Conservation (phyloP, 2,888 invertebrate species). For the Campaea margaritaria region DNA sequence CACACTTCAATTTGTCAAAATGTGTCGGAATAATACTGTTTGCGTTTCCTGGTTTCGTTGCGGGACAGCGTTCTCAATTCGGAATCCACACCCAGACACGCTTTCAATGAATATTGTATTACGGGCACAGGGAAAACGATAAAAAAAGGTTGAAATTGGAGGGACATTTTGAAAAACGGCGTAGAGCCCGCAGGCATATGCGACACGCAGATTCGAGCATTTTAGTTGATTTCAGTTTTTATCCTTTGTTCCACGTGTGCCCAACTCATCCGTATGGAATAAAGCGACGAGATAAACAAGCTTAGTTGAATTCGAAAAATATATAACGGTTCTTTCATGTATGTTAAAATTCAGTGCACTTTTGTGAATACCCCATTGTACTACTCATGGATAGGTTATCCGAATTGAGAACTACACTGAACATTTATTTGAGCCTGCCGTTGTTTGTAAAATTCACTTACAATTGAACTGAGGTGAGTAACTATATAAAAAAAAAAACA, state of each 20-base stretch:
- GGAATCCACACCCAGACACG: constrained; percentile 58
- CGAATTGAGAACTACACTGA: constrained; percentile 1
- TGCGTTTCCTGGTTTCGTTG: constrained; percentile 52
- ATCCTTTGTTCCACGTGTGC: constrained; percentile 58
- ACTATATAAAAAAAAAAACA: too few species aligned
- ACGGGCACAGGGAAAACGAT: constrained; percentile 52
- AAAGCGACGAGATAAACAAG: constrained; percentile 60
- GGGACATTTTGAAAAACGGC: constrained; percentile 46
- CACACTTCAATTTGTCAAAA: constrained; percentile 77
- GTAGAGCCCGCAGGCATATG: constrained; percentile 46
- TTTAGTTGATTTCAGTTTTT: constrained; percentile 52
- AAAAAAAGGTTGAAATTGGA: constrained; percentile 58
- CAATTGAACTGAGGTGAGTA: background rate
- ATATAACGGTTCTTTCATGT: constrained; percentile 36
- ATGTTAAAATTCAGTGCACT: constrained; percentile 33
- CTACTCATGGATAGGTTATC: background rate
- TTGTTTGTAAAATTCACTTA: background rate
- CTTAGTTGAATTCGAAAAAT: constrained; percentile 47
- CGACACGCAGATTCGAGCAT: constrained; percentile 49
- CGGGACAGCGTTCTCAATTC: constrained; percentile 45
- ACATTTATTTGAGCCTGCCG: too few species aligned
- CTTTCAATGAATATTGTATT: constrained; percentile 68
- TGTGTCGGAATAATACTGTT: constrained; percentile 66
- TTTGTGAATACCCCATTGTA: constrained; percentile 14
- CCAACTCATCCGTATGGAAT: constrained; percentile 57